A percentile compares a stretch with the other conserved stretches of the same genome.
Evolutionary conservation across 2,113 vertebrate genomes (phyloP).

Genomic region (Phrynosoma platyrhinos): DNA sequence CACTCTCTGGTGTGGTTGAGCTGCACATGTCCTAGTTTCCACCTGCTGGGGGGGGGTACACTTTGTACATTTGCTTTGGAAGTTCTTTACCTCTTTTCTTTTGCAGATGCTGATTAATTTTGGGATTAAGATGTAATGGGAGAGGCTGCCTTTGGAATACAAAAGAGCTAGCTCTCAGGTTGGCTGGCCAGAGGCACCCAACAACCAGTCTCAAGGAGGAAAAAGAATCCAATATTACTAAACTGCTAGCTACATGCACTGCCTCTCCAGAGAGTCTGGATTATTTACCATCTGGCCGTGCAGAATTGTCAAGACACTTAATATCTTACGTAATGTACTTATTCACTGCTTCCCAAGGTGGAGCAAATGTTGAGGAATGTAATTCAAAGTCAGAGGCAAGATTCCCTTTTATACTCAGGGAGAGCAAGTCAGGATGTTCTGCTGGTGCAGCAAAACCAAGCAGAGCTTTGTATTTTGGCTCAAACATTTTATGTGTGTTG

Average conservation of each 20-base stretch:
- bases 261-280: conserved; percentile 49
- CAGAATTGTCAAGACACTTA: conserved; percentile 67
- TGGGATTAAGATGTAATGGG: conserved; percentile 34
- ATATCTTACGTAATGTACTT: conserved; percentile 61
- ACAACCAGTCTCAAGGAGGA: conserved; percentile 27
- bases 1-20: too few relatives aligned
- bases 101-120: conserved; percentile 59
- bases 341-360: conserved; percentile 6
- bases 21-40: too few relatives aligned
- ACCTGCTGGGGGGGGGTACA: not conserved
- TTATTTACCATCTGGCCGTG: conserved; percentile 72
- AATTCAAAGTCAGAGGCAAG: conserved; percentile 24
- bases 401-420: not conserved
- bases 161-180: conserved; percentile 44
- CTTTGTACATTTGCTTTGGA: conserved; percentile 38
- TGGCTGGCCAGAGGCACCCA: conserved; percentile 52
- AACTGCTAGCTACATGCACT: conserved; percentile 2
- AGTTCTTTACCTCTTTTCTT: conserved; percentile 43
- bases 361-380: not conserved
- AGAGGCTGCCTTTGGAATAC: conserved; percentile 44
- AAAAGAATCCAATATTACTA: conserved; percentile 49
- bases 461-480: not conserved
- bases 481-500: too few relatives aligned
- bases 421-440: too few relatives aligned
- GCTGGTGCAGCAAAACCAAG: not conserved